These are phyloP conservation scores for Gallinago jamesoni DNA, from an alignment of 2,113 vertebrate genomes.

Conservation along the genomic window DNA sequence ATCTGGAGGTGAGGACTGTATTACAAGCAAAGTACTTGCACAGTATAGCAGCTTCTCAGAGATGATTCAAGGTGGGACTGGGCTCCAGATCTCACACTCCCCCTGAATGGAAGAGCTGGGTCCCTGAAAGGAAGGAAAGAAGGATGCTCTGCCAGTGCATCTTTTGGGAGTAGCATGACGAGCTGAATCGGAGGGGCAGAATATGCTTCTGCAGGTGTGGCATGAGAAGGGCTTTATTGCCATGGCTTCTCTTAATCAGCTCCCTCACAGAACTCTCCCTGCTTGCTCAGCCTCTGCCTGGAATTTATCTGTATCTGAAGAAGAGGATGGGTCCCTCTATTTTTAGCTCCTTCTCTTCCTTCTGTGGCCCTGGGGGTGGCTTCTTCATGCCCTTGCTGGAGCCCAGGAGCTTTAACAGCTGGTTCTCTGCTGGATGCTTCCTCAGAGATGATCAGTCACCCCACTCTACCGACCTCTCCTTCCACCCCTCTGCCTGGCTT, in stretches of 20 bases:
- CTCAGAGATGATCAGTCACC: not conserved
- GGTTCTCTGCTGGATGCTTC: not conserved
- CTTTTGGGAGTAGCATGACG: not conserved
- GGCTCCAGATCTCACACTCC: not conserved
- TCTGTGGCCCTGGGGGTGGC: not conserved
- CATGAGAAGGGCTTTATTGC: not conserved
- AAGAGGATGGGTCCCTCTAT: not conserved
- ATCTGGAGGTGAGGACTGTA: not conserved
- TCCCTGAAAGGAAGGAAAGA: not conserved
- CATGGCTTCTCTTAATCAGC: not conserved
- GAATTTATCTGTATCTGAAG: not conserved
- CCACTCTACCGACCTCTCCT: not conserved
- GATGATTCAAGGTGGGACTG: not conserved
- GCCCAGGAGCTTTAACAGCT: not conserved
- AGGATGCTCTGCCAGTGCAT: not conserved
- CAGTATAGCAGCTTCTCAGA: not conserved
- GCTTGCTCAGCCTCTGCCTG: not conserved
- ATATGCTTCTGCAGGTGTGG: not conserved
- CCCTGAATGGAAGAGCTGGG: not conserved
- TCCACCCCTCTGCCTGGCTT: not conserved
- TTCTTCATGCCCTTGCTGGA: not conserved
- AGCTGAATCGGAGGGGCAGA: not conserved
- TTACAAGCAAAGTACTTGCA: not conserved
- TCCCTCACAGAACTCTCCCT: not conserved
- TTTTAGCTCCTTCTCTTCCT: not conserved